Conservation (phyloP, 1,140 invertebrate genomes). For the Drosophila sulfurigaster region DNA sequence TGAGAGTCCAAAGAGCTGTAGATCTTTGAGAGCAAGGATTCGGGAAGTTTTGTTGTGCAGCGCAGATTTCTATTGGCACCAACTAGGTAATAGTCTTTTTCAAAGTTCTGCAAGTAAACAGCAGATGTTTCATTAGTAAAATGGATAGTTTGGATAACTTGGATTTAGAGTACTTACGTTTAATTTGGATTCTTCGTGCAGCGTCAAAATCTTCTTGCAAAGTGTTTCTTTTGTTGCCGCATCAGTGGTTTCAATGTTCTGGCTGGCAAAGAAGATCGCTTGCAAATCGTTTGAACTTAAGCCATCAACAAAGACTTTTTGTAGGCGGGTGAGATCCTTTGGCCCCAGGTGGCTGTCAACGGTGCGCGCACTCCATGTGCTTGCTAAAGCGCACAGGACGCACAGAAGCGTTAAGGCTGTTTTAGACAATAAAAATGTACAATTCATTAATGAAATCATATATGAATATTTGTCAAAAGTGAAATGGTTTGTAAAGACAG, state of each 20-base stretch:
- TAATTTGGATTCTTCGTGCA: constrained; percentile 78
- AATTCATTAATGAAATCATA: not conserved
- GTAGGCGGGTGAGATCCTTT: constrained; percentile 76
- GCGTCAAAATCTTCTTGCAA: constrained; percentile 66
- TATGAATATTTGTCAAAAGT: not conserved
- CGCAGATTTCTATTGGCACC: constrained; percentile 73
- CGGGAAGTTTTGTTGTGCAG: constrained; percentile 66
- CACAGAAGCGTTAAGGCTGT: constrained; percentile 63
- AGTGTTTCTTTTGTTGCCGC: constrained; percentile 57
- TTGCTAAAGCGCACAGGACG: constrained; percentile 46
- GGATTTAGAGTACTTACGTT: constrained; percentile 60
- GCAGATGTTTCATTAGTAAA: not conserved
- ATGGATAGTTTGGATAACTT: no score
- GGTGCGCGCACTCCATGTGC: constrained; percentile 64
- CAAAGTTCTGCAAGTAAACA: constrained; percentile 67
- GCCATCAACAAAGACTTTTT: constrained; percentile 80
- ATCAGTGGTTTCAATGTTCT: constrained; percentile 75
- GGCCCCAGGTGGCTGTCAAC: constrained; percentile 71
- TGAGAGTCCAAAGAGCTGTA: constrained; percentile 65
- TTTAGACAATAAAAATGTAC: not conserved
- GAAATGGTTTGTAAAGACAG: not conserved
- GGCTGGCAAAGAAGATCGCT: constrained; percentile 74
- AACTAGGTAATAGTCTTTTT: constrained; percentile 83
- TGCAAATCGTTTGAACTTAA: constrained; percentile 79
- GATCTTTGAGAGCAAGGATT: constrained; percentile 64